Conservation (phyloP, 2,797 vertebrate species). For the Microctenopoma steveboyesi region DNA sequence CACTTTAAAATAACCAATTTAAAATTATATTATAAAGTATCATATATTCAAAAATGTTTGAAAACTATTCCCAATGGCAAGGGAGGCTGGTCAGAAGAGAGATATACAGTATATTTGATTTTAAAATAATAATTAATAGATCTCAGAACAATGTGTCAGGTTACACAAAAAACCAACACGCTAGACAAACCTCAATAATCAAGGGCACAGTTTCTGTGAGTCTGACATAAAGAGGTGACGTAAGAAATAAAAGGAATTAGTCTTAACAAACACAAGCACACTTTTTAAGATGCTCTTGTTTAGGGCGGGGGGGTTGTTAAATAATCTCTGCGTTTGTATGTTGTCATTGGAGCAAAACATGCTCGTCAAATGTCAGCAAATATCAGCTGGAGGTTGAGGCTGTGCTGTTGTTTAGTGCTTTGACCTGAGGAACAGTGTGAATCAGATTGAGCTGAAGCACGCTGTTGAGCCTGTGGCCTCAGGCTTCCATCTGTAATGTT, state of each 20-base stretch:
- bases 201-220: not conserved
- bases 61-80: too few relatives aligned
- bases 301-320: conserved; percentile 11
- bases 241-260: not conserved
- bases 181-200: not conserved
- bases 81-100: too few relatives aligned
- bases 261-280: not conserved
- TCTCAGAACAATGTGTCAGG: too few relatives aligned
- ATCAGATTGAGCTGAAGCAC: conserved; percentile 23
- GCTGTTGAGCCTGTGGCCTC: not conserved
- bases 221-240: not conserved
- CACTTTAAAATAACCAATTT: too few relatives aligned
- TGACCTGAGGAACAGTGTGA: conserved; percentile 19
- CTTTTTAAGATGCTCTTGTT: conserved; percentile 6
- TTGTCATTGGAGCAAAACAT: conserved; percentile 27
- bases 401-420: not conserved
- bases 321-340: conserved; percentile 19
- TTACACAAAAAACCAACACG: too few relatives aligned
- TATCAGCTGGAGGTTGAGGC: conserved; percentile 43
- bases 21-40: too few relatives aligned
- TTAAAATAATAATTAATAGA: too few relatives aligned
- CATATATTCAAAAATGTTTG: too few relatives aligned
- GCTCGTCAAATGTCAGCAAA: conserved; percentile 48
- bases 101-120: too few relatives aligned
- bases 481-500: not conserved